phyloP scores from a whole-genome alignment of 2,888 invertebrate genomes.

The Linnaemya tessellans region DNA sequence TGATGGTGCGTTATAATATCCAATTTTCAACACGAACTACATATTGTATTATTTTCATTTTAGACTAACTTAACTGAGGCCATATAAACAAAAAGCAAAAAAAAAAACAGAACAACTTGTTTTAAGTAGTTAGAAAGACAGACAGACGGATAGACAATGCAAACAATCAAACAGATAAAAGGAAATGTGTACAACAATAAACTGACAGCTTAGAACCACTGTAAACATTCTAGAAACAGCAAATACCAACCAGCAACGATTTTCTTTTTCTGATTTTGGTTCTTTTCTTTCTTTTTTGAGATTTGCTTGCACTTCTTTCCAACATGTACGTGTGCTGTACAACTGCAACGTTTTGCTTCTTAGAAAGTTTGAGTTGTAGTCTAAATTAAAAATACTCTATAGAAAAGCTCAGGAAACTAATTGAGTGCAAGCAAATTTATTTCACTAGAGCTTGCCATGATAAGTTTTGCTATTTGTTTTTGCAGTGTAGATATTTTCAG shows the following conservation, averaged over 20 bases:
- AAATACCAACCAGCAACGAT: neutral
- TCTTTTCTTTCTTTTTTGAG: neutral
- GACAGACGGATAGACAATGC: constrained; percentile 42
- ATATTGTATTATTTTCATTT: neutral
- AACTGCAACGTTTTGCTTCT: neutral
- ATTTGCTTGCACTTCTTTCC: constrained; percentile 39
- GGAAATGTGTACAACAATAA: constrained; percentile 58
- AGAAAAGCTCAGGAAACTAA: too few relatives aligned
- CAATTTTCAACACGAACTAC: constrained; percentile 55
- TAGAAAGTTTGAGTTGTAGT: neutral
- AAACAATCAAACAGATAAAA: constrained; percentile 45
- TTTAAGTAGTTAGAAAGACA: constrained; percentile 28
- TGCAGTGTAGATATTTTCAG: too few relatives aligned
- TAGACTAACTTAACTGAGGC: neutral
- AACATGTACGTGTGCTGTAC: constrained; percentile 23
- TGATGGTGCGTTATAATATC: constrained; percentile 50
- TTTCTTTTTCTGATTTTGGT: too few relatives aligned
- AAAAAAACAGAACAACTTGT: neutral
- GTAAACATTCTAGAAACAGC: constrained; percentile 23
- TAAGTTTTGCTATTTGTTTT: too few relatives aligned
- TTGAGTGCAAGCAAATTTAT: too few relatives aligned
- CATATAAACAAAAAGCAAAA: neutral
- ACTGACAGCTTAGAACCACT: constrained; percentile 69
- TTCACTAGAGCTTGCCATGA: too few relatives aligned
- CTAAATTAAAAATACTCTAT: constrained; percentile 16